Conservation (phyloP, 1,140 invertebrate species). For the Rhagoletis zephyria region DNA sequence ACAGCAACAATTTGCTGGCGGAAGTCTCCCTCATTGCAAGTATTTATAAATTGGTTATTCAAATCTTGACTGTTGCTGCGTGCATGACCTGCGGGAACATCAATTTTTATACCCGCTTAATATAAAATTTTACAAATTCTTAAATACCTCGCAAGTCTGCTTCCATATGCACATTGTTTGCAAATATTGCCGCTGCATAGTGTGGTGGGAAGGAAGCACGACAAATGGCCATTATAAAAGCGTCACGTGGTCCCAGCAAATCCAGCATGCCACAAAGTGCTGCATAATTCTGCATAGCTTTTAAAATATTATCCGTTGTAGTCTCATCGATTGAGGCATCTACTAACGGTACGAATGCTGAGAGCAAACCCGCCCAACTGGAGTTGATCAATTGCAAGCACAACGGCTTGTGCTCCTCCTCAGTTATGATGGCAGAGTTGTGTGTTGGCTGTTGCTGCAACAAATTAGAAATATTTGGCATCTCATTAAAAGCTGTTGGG, state of each 20-base stretch:
- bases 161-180: conserved; percentile 65
- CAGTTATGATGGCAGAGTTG: conserved; percentile 74
- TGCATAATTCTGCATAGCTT: conserved; percentile 90
- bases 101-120: not conserved
- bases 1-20: conserved; percentile 94
- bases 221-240: conserved; percentile 94
- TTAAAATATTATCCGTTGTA: conserved; percentile 89
- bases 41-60: conserved; percentile 75
- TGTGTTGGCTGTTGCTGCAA: conserved; percentile 63
- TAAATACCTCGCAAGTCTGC: conserved; percentile 69
- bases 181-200: conserved; percentile 90
- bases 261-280: conserved; percentile 84
- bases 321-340: conserved; percentile 96
- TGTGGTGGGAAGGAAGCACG: conserved; percentile 95
- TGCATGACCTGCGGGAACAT: conserved; percentile 65
- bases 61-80: conserved; percentile 74
- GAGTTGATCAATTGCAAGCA: conserved; percentile 90
- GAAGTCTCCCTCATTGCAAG: conserved; percentile 78
- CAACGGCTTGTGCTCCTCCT: conserved; percentile 76
- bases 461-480: not conserved
- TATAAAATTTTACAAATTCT: not conserved
- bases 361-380: conserved; percentile 94
- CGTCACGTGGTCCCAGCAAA: conserved; percentile 86
- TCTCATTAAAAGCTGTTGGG: not conserved
- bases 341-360: conserved; percentile 90